Conservation (phyloP, 2,888 invertebrate genomes). For the Lasius platythorax region DNA sequence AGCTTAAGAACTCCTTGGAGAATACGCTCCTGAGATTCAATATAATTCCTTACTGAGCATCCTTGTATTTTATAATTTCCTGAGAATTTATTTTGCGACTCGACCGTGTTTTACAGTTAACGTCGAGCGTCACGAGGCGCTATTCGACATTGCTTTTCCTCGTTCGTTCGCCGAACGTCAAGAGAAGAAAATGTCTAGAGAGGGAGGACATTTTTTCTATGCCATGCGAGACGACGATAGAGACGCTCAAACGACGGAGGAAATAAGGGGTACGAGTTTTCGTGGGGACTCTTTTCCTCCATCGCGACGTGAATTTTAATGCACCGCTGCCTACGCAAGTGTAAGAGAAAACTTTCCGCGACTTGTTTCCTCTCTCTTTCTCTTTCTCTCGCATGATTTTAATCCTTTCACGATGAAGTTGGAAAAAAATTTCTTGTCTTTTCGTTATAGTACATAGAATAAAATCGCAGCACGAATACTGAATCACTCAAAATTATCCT, state of each 20-base stretch:
- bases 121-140: conserved; percentile 24
- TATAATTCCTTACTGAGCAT: conserved; percentile 27
- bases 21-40: conserved; percentile 36
- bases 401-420: conserved; percentile 44
- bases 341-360: conserved; percentile 50
- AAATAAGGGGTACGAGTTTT: conserved; percentile 49
- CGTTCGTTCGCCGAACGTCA: conserved; percentile 41
- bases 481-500: background rate
- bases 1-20: conserved; percentile 13
- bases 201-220: conserved; percentile 17
- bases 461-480: conserved; percentile 31
- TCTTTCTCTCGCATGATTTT: conserved; percentile 56
- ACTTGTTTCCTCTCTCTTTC: conserved; percentile 4
- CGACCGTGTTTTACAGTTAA: conserved; percentile 51
- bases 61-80: conserved; percentile 56
- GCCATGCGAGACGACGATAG: conserved; percentile 32
- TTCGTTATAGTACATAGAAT: conserved; percentile 25
- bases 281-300: conserved; percentile 37
- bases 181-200: background rate
- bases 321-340: conserved; percentile 44
- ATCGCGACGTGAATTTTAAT: conserved; percentile 65
- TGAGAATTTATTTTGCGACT: conserved; percentile 34
- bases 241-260: conserved; percentile 49
- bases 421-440: conserved; percentile 15
- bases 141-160: conserved; percentile 39